Conservation (phyloP, 2,797 vertebrate genomes). For the Philypnodon macrostomus region DNA sequence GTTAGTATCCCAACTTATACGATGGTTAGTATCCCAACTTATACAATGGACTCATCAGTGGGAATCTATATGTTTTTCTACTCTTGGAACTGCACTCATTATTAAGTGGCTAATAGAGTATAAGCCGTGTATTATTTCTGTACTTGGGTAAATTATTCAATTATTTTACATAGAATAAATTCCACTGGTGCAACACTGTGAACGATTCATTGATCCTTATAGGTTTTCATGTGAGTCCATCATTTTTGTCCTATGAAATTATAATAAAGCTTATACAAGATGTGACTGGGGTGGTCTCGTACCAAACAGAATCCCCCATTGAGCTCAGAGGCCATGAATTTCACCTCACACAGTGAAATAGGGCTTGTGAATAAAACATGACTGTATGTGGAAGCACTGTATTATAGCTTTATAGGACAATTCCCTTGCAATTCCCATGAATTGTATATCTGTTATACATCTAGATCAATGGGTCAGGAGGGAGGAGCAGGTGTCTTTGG, state of each 20-base stretch:
- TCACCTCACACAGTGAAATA: constrained; percentile 42
- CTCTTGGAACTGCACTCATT: too few species aligned
- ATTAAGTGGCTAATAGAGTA: too few species aligned
- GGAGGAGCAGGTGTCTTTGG: constrained; percentile 50
- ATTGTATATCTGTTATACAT: constrained; percentile 71
- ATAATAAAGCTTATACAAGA: constrained; percentile 27
- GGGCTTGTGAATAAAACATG: constrained; percentile 79
- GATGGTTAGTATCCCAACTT: too few species aligned
- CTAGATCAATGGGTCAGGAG: constrained; percentile 67
- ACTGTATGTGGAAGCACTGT: constrained; percentile 47
- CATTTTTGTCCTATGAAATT: constrained; percentile 10
- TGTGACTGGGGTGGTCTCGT: constrained; percentile 8
- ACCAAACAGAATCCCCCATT: constrained; percentile 20
- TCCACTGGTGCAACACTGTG: too few species aligned
- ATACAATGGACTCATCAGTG: too few species aligned
- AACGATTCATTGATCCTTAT: too few species aligned
- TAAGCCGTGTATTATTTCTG: too few species aligned
- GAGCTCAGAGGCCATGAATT: constrained; percentile 43
- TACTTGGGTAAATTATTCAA: too few species aligned
- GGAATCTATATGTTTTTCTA: too few species aligned
- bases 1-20: too few species aligned
- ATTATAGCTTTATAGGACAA: constrained; percentile 77
- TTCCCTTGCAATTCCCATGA: constrained; percentile 68
- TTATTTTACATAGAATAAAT: too few species aligned
- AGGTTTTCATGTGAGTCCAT: too few species aligned